phyloP scores from a whole-genome alignment of 2,797 vertebrate species.

The Alcedo quadribrachys region DNA sequence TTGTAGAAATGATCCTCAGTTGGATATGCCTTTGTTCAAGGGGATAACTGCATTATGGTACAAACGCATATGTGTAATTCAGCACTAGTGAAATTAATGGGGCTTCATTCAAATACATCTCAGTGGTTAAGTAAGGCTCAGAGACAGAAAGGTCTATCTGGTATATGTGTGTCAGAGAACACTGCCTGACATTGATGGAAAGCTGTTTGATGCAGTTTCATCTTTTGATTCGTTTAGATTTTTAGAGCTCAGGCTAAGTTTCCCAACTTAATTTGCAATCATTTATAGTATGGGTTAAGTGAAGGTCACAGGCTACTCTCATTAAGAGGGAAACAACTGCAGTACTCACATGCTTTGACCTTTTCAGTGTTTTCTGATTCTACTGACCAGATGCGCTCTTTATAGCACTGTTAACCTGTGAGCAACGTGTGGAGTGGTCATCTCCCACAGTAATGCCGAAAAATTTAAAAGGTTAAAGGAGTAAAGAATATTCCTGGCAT shows the following conservation, averaged over 20 bases:
- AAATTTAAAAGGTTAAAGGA: conserved; percentile 60
- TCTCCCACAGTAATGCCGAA: conserved; percentile 35
- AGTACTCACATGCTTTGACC: conserved; percentile 47
- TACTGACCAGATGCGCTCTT: conserved; percentile 52
- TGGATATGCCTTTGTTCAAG: background rate
- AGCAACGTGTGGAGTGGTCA: conserved; percentile 35
- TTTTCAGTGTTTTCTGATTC: conserved; percentile 56
- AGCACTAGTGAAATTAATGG: background rate
- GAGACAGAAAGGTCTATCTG: background rate
- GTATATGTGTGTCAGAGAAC: background rate
- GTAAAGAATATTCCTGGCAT: conserved; percentile 29
- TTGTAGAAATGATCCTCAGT: background rate
- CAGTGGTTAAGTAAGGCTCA: background rate
- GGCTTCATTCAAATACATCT: conserved; percentile 24
- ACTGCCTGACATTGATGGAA: conserved; percentile 43
- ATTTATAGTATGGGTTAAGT: conserved; percentile 65
- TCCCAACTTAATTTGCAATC: conserved; percentile 62
- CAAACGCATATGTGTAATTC: background rate
- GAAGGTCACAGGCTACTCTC: conserved; percentile 62
- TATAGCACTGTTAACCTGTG: conserved; percentile 61
- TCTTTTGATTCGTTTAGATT: conserved; percentile 52
- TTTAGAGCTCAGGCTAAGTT: conserved; percentile 40
- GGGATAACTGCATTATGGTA: background rate
- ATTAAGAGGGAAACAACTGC: conserved; percentile 56
- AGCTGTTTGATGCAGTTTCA: conserved; percentile 54